Evolutionary conservation across 2,797 vertebrate genomes (phyloP).

Genomic region (Orientallactaga sibirica): DNA sequence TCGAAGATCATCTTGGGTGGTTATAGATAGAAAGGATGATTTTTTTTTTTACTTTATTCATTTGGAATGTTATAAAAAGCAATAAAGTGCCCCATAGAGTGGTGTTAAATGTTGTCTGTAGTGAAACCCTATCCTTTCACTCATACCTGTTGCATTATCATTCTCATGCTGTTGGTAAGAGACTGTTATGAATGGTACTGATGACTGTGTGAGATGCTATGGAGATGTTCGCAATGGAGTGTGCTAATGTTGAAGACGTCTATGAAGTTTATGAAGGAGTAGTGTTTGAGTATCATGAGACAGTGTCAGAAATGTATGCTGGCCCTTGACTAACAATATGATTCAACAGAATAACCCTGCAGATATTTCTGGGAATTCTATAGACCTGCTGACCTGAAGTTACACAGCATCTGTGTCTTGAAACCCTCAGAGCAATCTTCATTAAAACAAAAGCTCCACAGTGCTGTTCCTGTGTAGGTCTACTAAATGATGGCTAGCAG

Average conservation of each 20-base stretch:
- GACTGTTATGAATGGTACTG: not conserved
- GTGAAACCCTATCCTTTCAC: not conserved
- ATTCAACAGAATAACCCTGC: slow-evolving; percentile 89
- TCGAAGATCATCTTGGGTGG: not conserved
- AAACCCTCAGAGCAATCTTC: not conserved
- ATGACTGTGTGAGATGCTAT: not conserved
- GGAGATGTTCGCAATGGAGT: slow-evolving; percentile 92
- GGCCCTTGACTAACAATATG: slow-evolving; percentile 93
- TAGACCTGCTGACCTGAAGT: slow-evolving; percentile 93
- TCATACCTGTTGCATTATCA: not conserved
- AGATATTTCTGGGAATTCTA: slow-evolving; percentile 94
- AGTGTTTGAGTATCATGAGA: slow-evolving; percentile 92
- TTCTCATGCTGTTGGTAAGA: not conserved
- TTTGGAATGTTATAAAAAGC: not conserved
- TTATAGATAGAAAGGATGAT: not conserved
- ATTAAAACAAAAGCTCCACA: not conserved
- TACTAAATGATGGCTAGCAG: not conserved
- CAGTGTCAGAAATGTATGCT: slow-evolving; percentile 94
- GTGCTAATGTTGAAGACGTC: slow-evolving; percentile 94
- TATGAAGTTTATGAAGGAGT: slow-evolving; percentile 97
- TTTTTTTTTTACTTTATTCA: not conserved
- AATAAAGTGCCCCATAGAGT: no score
- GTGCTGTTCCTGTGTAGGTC: not conserved
- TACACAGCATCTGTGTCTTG: not conserved
- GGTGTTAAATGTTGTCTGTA: no score